Evolutionary conservation across 2,888 invertebrate genomes (phyloP), one percentile per base, ranked within the genome.

Genomic region (Cosmopolites sordidus): DNA sequence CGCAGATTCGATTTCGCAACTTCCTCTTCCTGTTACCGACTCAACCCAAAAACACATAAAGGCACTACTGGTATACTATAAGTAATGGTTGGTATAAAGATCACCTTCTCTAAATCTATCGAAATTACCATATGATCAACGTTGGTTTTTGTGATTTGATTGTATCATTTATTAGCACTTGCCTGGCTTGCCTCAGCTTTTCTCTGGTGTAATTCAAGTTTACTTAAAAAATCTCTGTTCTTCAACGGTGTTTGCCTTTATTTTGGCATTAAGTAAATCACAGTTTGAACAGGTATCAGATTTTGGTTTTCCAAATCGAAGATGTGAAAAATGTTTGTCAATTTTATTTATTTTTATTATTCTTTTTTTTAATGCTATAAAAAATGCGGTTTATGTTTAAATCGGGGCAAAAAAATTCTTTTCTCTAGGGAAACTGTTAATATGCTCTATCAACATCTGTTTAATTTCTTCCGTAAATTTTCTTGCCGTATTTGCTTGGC

Each of bases 361-460:
- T 43, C 29, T 43, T 41, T 49, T 33, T 44, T 43, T 41, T 16
- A 51, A 51, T 39, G 51, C 51, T 14, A 51, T 40, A 33, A 47
- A 51, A 18, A 51, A 8, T n/a, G 16, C 51, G 45, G 16, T 51
- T 51, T 30, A 51, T 51, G 51, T n/a, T n/a, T n/a, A n/a, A n/a
- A n/a, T n/a, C n/a, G n/a, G n/a, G n/a, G n/a, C n/a, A n/a, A n/a
- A n/a, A 47, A 48, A 27, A 37, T 51, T 51, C 15, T 51, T 30
- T 16, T 51, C 51, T 22, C 47, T 30, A 18, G 47, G 41, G 17
- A 48, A 51, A 12, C 51, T 51, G 41, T 51, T 51, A 40, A 51
- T 41, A 39, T 51, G 47, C 15, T 47, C 29, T 2, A 51, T 17
- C 29, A 51, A 46, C 40, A 22, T 37, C 51, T 47, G 46, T 40